A percentile compares a stretch with the other conserved stretches of the same genome.
These are phyloP conservation scores for Drusus annulatus DNA, from an alignment of 1,140 invertebrate species.

Conservation along the genomic window DNA sequence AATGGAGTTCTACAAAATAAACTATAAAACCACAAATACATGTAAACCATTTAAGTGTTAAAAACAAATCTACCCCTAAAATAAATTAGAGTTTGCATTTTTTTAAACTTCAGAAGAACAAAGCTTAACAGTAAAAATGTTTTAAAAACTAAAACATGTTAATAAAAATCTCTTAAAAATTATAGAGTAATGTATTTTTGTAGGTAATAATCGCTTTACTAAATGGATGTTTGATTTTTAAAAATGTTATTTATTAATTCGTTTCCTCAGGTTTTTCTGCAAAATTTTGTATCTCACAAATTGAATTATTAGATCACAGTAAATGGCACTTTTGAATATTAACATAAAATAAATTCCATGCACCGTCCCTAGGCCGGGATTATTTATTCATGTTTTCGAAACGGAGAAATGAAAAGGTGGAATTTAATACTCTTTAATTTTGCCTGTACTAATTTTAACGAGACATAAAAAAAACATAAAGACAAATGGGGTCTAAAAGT, in stretches of 20 bases:
- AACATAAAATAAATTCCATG: conserved; percentile 15
- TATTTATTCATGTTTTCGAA: conserved; percentile 19
- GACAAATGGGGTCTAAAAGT: conserved; percentile 17
- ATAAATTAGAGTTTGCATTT: no score
- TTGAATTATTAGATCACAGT: neutral
- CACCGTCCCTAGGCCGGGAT: neutral
- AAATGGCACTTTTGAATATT: conserved; percentile 5
- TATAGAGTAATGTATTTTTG: neutral
- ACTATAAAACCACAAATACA: no score
- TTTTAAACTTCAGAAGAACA: no score
- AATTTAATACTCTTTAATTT: conserved; percentile 36
- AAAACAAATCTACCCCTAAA: no score
- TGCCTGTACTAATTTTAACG: conserved; percentile 15
- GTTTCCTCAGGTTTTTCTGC: no score
- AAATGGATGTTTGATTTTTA: neutral
- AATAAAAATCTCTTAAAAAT: neutral
- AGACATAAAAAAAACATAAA: conserved; percentile 30
- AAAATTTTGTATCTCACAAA: neutral
- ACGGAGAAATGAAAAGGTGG: conserved; percentile 20
- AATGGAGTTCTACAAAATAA: no score
- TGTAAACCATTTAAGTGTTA: no score
- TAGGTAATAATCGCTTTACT: neutral
- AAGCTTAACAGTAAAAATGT: no score
- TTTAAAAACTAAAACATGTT: no score
- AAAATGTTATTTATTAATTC: no score